A percentile compares a stretch with the other conserved stretches of the same genome.
phyloP scores from a whole-genome alignment of 1,140 invertebrate species.

The Cataglyphis hispanica region DNA sequence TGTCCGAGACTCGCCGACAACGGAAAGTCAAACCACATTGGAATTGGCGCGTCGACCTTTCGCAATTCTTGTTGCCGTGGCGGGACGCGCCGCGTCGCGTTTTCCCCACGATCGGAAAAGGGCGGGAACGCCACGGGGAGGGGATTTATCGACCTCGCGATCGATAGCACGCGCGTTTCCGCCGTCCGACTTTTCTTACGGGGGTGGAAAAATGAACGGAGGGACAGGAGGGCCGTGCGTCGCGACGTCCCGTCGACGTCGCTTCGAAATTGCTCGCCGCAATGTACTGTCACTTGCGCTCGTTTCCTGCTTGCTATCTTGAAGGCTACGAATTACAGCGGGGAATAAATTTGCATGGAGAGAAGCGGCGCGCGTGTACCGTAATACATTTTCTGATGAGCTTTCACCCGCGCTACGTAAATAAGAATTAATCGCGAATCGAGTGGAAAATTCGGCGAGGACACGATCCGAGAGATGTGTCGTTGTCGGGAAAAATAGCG shows the following conservation, averaged over 20 bases:
- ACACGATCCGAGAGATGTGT: not conserved
- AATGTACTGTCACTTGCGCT: constrained; percentile 7
- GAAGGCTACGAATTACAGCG: not conserved
- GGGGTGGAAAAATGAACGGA: not conserved
- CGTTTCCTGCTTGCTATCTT: not conserved
- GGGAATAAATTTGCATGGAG: constrained; percentile 15
- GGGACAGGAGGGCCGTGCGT: constrained; percentile 11
- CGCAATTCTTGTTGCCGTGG: constrained; percentile 32
- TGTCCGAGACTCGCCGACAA: constrained; percentile 52
- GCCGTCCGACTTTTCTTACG: not conserved
- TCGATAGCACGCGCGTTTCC: constrained; percentile 60
- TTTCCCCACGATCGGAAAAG: constrained; percentile 54
- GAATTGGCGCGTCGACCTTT: constrained; percentile 60
- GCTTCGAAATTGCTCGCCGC: constrained; percentile 32
- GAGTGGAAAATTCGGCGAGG: not conserved
- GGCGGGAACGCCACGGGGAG: constrained; percentile 68
- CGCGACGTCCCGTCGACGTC: constrained; percentile 28
- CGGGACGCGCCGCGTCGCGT: constrained; percentile 37
- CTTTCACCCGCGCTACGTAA: not conserved
- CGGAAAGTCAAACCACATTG: constrained; percentile 40
- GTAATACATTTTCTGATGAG: not conserved
- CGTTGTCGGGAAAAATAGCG: not conserved
- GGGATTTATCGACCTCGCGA: constrained; percentile 67
- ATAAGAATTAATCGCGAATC: constrained; percentile 6
- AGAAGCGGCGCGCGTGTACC: not conserved